Evolutionary conservation across 2,888 invertebrate species (phyloP).

Genomic region (Cacoxenus indagator): DNA sequence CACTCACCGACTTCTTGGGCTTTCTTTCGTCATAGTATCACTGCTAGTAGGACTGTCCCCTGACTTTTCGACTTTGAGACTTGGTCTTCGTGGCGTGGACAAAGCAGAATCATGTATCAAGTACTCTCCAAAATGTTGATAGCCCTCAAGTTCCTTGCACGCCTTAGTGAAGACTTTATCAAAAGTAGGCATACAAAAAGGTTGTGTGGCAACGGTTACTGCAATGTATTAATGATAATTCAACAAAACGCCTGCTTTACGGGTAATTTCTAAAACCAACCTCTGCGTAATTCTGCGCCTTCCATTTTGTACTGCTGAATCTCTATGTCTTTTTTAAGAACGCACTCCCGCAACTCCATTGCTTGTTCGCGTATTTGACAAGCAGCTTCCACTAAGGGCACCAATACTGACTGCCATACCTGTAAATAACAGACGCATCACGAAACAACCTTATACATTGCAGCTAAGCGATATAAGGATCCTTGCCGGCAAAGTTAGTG

Average conservation of each 20-base stretch:
- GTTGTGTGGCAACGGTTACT: constrained; percentile 58
- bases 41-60: neutral
- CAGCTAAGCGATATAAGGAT: too few species aligned
- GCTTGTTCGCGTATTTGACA: constrained; percentile 44
- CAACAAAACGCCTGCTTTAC: neutral
- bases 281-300: constrained; percentile 55
- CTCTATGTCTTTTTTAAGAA: constrained; percentile 65
- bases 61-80: neutral
- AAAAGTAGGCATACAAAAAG: constrained; percentile 47
- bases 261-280: constrained; percentile 47
- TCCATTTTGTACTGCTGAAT: constrained; percentile 62
- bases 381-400: constrained; percentile 45
- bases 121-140: constrained; percentile 36
- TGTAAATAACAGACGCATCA: constrained; percentile 27
- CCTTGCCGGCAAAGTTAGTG: too few species aligned
- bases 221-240: neutral
- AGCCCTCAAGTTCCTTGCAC: constrained; percentile 25
- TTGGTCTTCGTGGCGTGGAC: neutral
- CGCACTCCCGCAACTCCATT: constrained; percentile 43
- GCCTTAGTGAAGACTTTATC: constrained; percentile 32
- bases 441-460: neutral
- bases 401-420: constrained; percentile 49
- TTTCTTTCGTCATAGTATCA: constrained; percentile 14
- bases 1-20: constrained; percentile 41
- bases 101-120: neutral